Percentiles rank a stretch among this genome's conserved stretches.
Conservation (phyloP, 2,113 vertebrate species). For the Osmerus eperlanus region DNA sequence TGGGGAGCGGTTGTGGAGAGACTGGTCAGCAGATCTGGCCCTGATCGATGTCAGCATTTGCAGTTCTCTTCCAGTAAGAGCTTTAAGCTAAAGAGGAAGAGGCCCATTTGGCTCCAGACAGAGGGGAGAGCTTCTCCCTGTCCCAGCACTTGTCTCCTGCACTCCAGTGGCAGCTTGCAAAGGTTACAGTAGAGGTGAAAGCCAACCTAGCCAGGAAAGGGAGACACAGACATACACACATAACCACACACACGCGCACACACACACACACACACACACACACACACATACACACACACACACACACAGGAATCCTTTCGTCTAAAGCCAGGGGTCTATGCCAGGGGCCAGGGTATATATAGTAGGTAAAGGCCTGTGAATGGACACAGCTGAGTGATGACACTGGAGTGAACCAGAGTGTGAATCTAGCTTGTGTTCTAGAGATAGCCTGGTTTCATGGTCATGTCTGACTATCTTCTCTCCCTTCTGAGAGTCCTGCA, state of each 20-base stretch:
- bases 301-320: not conserved
- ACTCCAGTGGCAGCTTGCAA: slow-evolving; percentile 8
- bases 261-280: not conserved
- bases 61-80: slow-evolving; percentile 76
- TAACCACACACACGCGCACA: not conserved
- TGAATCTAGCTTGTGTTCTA: not conserved
- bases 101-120: slow-evolving; percentile 45
- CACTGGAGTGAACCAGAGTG: slow-evolving; percentile 13
- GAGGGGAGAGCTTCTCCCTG: slow-evolving; percentile 34
- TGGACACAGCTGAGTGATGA: slow-evolving; percentile 24
- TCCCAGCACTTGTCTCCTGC: slow-evolving; percentile 33
- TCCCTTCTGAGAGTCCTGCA: not conserved
- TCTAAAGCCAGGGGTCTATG: slow-evolving; percentile 9
- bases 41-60: slow-evolving; percentile 75
- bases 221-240: not conserved
- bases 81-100: slow-evolving; percentile 63
- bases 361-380: slow-evolving; percentile 4
- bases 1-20: slow-evolving; percentile 68
- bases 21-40: slow-evolving; percentile 69
- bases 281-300: not conserved
- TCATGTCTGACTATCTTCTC: not conserved
- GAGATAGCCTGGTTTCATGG: not conserved
- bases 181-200: slow-evolving; percentile 24
- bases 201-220: slow-evolving; percentile 18
- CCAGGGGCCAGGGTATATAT: not conserved